phyloP scores from a whole-genome alignment of 2,113 vertebrate genomes.

The Anguilla japonica region DNA sequence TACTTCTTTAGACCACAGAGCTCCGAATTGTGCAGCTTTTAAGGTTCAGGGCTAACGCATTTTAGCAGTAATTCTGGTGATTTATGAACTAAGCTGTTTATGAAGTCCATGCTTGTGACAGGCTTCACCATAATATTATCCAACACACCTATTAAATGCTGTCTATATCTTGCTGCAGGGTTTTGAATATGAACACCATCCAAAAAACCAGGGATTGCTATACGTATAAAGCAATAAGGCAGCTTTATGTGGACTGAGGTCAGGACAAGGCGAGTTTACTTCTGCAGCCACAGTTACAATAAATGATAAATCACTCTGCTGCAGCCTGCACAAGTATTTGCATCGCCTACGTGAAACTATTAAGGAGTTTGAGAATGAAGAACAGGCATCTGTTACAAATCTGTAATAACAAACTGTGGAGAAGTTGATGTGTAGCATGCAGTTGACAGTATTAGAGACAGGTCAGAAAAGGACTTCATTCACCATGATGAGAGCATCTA shows the following conservation, averaged over 20 bases:
- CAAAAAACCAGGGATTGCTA: background rate
- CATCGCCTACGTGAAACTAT: background rate
- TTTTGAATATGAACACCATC: background rate
- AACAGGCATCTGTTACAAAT: background rate
- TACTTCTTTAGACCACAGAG: no score
- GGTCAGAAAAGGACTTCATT: background rate
- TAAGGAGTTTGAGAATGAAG: background rate
- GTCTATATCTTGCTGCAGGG: no score
- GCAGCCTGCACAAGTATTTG: background rate
- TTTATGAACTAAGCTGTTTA: no score
- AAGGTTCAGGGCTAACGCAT: no score
- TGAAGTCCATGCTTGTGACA: no score
- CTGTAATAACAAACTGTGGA: constrained; percentile 12
- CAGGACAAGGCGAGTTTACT: constrained; percentile 3
- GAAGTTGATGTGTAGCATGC: background rate
- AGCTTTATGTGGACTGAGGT: constrained; percentile 8
- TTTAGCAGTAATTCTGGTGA: no score
- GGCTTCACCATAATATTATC: no score
- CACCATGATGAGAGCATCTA: background rate
- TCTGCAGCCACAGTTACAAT: background rate
- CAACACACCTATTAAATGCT: no score
- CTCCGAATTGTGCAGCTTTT: no score
- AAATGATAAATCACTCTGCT: background rate
- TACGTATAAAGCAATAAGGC: constrained; percentile 5
- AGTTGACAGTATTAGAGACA: constrained; percentile 29